These are phyloP conservation scores for Tortrix viridana DNA, from an alignment of 2,888 invertebrate species.

Conservation along the genomic window DNA sequence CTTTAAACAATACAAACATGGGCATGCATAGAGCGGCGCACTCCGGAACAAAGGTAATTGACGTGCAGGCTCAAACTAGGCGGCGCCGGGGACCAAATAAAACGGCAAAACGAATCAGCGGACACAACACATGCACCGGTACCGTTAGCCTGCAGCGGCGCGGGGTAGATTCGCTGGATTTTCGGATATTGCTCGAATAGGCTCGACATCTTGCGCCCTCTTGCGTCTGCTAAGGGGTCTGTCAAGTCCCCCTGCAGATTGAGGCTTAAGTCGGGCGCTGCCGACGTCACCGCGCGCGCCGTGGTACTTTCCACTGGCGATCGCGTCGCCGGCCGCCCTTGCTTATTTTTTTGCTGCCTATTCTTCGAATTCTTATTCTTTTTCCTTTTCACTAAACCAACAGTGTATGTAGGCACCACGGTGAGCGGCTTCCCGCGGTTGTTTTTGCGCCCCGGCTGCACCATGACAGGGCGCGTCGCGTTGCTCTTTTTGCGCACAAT, in stretches of 20 bases:
- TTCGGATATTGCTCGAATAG: slow-evolving; percentile 90
- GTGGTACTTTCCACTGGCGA: slow-evolving; percentile 82
- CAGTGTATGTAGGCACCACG: slow-evolving; percentile 74
- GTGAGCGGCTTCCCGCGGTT: slow-evolving; percentile 69
- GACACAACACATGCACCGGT: slow-evolving; percentile 69
- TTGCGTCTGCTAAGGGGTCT: slow-evolving; percentile 71
- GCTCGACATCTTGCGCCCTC: slow-evolving; percentile 86
- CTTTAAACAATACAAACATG: slow-evolving; percentile 65
- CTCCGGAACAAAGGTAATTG: slow-evolving; percentile 67
- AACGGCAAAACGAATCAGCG: slow-evolving; percentile 62
- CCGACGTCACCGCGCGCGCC: slow-evolving; percentile 57
- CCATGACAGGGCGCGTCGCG: slow-evolving; percentile 73
- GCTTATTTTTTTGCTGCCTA: slow-evolving; percentile 79
- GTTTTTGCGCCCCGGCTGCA: slow-evolving; percentile 72
- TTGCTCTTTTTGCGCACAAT: slow-evolving; percentile 72
- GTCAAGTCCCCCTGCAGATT: slow-evolving; percentile 71
- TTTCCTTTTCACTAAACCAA: slow-evolving; percentile 78
- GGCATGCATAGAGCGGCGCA: slow-evolving; percentile 70
- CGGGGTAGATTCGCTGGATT: slow-evolving; percentile 91
- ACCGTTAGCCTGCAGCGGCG: slow-evolving; percentile 81
- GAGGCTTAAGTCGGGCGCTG: slow-evolving; percentile 69
- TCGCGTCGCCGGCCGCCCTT: slow-evolving; percentile 81
- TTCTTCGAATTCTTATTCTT: slow-evolving; percentile 85
- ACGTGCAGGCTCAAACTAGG: slow-evolving; percentile 69
- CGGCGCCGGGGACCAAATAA: slow-evolving; percentile 54